Percentiles rank a stretch among this genome's conserved stretches.
phyloP scores from a whole-genome alignment of 2,888 invertebrate species.

The Monochamus alternatus region DNA sequence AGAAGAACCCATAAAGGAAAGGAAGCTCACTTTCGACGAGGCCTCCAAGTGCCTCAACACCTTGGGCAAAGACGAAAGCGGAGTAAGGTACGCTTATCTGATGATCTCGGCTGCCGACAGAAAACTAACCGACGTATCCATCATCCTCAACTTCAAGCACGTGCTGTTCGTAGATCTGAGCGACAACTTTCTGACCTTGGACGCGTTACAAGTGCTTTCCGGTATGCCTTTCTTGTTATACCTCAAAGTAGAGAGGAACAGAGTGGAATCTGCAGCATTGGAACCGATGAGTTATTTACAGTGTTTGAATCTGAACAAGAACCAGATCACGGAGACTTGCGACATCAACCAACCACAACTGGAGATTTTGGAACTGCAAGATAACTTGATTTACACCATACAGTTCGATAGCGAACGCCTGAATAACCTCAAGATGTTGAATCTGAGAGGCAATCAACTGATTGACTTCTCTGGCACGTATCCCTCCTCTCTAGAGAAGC shows the following conservation, averaged over 20 bases:
- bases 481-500: constrained; percentile 76
- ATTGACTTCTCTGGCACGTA: constrained; percentile 70
- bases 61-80: constrained; percentile 69
- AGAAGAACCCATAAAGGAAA: constrained; percentile 59
- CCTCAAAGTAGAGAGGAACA: constrained; percentile 75
- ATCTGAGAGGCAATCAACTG: constrained; percentile 73
- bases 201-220: constrained; percentile 71
- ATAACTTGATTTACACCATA: constrained; percentile 65
- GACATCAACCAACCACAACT: constrained; percentile 75
- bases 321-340: constrained; percentile 72
- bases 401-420: constrained; percentile 63
- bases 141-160: constrained; percentile 73
- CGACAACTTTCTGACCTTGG: constrained; percentile 72
- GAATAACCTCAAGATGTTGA: constrained; percentile 72
- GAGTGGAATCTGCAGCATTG: constrained; percentile 71
- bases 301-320: constrained; percentile 74
- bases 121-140: constrained; percentile 73
- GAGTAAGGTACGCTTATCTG: constrained; percentile 75
- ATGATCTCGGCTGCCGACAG: constrained; percentile 73
- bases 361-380: constrained; percentile 74
- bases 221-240: constrained; percentile 74
- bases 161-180: constrained; percentile 76
- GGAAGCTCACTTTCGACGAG: constrained; percentile 65
- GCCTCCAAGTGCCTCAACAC: constrained; percentile 67
- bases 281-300: constrained; percentile 75